These are phyloP conservation scores for Chinchilla lanigera DNA, from an alignment of 2,113 vertebrate species.

Conservation along the genomic window DNA sequence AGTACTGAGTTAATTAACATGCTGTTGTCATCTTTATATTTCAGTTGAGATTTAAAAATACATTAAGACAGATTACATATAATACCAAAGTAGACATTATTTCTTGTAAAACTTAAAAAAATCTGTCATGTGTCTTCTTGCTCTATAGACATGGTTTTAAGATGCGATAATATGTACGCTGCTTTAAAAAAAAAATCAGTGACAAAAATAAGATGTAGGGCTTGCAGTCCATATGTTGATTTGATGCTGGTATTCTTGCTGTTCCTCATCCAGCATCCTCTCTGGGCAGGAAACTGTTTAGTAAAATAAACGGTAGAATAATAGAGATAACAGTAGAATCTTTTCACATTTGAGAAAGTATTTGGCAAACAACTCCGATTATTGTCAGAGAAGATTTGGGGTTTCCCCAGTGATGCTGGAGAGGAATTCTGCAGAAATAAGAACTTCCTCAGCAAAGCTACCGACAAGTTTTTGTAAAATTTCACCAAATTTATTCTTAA, in stretches of 20 bases:
- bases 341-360: conserved; percentile 23
- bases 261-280: no score
- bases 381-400: neutral
- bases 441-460: conserved; percentile 54
- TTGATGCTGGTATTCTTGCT: neutral
- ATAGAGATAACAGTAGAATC: neutral
- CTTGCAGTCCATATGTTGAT: neutral
- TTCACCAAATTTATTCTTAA: conserved; percentile 37
- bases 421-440: conserved; percentile 19
- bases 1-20: neutral
- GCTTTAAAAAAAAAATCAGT: neutral
- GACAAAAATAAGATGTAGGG: neutral
- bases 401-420: neutral
- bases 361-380: neutral
- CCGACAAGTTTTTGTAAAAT: conserved; percentile 46
- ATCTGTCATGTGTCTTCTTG: neutral
- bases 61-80: neutral
- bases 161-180: neutral
- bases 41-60: neutral
- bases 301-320: neutral
- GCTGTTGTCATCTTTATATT: neutral
- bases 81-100: neutral
- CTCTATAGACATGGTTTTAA: neutral
- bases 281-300: neutral
- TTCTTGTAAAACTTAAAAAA: neutral